phyloP scores from a whole-genome alignment of 2,888 invertebrate genomes.

The Aspidapion aeneum region DNA sequence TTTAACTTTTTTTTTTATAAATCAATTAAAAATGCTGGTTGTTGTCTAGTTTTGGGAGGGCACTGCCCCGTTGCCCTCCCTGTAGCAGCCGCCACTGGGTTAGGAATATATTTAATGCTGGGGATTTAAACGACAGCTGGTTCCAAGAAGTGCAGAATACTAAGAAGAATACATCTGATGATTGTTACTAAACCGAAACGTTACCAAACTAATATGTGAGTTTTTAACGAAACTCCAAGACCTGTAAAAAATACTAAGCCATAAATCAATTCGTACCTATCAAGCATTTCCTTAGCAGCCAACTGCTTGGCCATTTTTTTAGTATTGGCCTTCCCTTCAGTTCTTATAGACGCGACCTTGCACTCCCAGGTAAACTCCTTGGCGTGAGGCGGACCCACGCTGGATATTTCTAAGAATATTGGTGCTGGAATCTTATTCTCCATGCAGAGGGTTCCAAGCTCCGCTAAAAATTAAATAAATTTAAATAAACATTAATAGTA shows the following conservation, averaged over 20 bases:
- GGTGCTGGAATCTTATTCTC: constrained; percentile 52
- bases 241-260: too few species aligned
- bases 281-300: constrained; percentile 52
- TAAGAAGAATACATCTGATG: too few species aligned
- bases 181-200: too few species aligned
- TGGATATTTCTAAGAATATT: constrained; percentile 54
- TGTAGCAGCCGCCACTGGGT: too few species aligned
- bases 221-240: background rate
- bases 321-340: constrained; percentile 56
- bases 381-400: constrained; percentile 64
- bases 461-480: constrained; percentile 28
- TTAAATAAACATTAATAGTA: constrained; percentile 2
- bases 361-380: constrained; percentile 60
- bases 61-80: too few species aligned
- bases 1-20: too few species aligned
- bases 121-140: too few species aligned
- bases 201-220: constrained; percentile 28
- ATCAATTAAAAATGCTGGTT: too few species aligned
- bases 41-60: too few species aligned
- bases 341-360: constrained; percentile 52
- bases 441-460: constrained; percentile 48
- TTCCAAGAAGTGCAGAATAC: too few species aligned
- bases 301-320: constrained; percentile 65
- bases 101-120: too few species aligned
- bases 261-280: too few species aligned